Base-by-base conservation (phyloP, 2,113 vertebrate genomes). In the Pterocles orientalis region DNA sequence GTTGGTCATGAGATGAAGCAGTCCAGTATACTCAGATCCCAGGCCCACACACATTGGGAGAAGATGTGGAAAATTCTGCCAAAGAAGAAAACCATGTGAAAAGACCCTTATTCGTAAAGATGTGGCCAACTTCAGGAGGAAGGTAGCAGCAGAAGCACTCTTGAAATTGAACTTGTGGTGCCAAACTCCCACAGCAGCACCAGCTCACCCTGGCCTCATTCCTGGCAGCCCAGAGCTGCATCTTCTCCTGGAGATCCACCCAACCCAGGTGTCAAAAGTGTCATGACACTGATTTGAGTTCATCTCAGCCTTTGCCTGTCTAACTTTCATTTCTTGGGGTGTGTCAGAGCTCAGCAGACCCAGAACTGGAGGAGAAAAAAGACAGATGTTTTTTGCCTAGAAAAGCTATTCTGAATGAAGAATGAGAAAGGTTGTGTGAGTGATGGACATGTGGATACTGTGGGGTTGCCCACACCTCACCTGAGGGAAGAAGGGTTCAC, bases 1-100 rank as follows among this genome's bases (percentile, higher is more conserved):
- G 15, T 12, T 45, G 7, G 5, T 45, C 64, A 57, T 0, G 3
- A 26, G 36, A 3, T 13, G 29, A 82, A 60, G 18, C 79, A 68
- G 31, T 6, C 25, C 1, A 0, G 6, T 80, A 4, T 17, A 11
- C 10, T 29, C 16, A 51, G 21, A 54, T 3, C 3, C 7, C 34
- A 48, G 43, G 26, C 12, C 14, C 5, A 14, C 16, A 31, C 6
- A 3, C 6, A 2, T 60, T 45, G 4, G 1, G 29, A 82, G 66
- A 62, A 69, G 26, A 20, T 31, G 10, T 14, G 15, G 36, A 77
- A 66, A 88, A 78, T 11, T 23, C 64, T 57, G 17, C 4, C 20
- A 43, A 5, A 18, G 14, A 18, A 68, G 3, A 70, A 91, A 86
- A 78, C 18, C 1, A 21, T 31, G 10, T 21, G 36, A 65, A 77